A percentile compares a stretch with the other conserved stretches of the same genome.
These are phyloP conservation scores for Bubo scandiacus DNA, from an alignment of 2,113 vertebrate genomes.

Conservation along the genomic window DNA sequence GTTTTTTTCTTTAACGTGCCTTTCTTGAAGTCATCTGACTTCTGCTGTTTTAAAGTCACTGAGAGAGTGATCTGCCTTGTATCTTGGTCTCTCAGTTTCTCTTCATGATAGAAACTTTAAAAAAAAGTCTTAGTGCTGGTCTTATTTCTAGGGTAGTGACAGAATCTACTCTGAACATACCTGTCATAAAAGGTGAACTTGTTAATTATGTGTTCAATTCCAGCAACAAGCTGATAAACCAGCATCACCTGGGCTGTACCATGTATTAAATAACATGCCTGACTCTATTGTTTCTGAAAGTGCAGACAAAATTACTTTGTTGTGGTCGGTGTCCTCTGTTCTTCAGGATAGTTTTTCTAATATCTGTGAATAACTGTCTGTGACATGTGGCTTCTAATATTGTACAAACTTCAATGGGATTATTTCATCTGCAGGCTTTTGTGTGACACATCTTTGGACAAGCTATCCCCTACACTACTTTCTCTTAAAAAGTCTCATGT, in stretches of 20 bases:
- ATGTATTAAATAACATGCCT: not conserved
- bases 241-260: not conserved
- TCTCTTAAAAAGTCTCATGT: not conserved
- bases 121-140: not conserved
- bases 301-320: not conserved
- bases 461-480: not conserved
- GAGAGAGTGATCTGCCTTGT: not conserved
- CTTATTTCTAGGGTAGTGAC: not conserved
- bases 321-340: not conserved
- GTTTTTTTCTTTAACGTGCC: not conserved
- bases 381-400: not conserved
- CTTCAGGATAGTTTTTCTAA: not conserved
- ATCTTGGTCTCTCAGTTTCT: not conserved
- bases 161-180: not conserved
- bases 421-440: not conserved
- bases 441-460: not conserved
- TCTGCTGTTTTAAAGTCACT: not conserved
- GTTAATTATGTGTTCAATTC: not conserved
- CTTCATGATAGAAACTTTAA: not conserved
- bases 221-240: not conserved
- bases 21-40: not conserved
- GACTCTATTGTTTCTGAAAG: not conserved
- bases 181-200: not conserved
- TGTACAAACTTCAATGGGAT: not conserved
- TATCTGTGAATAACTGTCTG: not conserved